A percentile compares a stretch with the other conserved stretches of the same genome.
Conservation (phyloP, 1,140 invertebrate species). For the Archivesica marissinica region DNA sequence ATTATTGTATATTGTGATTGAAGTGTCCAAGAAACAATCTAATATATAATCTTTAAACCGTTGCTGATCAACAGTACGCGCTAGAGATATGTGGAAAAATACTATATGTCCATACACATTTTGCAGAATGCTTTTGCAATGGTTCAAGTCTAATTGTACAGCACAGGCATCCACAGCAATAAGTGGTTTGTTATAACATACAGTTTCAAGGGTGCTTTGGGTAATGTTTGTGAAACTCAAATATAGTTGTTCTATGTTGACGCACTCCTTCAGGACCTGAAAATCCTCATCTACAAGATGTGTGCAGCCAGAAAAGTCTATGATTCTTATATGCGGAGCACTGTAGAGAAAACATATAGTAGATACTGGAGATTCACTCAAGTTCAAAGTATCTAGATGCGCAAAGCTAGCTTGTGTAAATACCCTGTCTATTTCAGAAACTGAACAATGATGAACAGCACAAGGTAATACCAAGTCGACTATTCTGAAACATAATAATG, state of each 20-base stretch:
- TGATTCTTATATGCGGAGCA: neutral
- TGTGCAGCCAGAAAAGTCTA: neutral
- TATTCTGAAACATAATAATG: neutral
- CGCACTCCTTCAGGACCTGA: neutral
- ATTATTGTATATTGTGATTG: neutral
- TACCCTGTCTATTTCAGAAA: neutral
- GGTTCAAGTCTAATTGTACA: neutral
- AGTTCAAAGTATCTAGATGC: neutral
- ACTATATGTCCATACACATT: neutral
- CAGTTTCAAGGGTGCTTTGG: neutral
- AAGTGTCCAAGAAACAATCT: neutral
- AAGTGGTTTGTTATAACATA: neutral
- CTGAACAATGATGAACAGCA: neutral
- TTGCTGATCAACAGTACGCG: neutral
- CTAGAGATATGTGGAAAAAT: neutral
- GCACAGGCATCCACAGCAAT: neutral
- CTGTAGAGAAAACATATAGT: neutral
- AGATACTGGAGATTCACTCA: neutral
- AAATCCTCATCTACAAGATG: constrained; percentile 12
- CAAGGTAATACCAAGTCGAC: neutral
- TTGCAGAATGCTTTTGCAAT: constrained; percentile 12
- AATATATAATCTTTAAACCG: neutral
- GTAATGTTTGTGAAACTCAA: constrained; percentile 13
- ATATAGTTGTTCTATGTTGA: neutral
- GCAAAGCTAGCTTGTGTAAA: neutral